A percentile compares a stretch with the other conserved stretches of the same genome.
These are phyloP conservation scores for Zosterops hypoxanthus DNA, from an alignment of 2,113 vertebrate species.

Conservation along the genomic window DNA sequence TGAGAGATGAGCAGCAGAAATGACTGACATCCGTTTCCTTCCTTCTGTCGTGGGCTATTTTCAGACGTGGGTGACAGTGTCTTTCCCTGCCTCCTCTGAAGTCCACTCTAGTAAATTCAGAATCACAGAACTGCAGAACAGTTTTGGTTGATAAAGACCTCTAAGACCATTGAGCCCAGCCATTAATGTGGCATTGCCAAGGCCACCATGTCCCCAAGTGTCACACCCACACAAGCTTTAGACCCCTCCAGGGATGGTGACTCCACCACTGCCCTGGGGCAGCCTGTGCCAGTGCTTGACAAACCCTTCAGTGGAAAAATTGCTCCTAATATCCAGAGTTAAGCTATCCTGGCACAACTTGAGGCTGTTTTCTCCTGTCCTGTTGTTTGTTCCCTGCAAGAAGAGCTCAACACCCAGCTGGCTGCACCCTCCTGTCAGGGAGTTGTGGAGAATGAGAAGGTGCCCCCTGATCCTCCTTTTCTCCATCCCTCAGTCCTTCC, in stretches of 20 bases:
- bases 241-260: background rate
- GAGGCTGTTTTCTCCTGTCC: background rate
- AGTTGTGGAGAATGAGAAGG: fast-evolving
- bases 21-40: background rate
- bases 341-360: background rate
- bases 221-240: background rate
- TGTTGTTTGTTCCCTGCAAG: background rate
- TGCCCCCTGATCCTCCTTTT: background rate
- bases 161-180: background rate
- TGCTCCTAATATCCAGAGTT: background rate
- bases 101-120: background rate
- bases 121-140: background rate
- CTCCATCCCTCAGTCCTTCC: background rate
- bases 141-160: background rate
- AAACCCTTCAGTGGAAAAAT: background rate
- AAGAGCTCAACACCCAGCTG: fast-evolving
- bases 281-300: background rate
- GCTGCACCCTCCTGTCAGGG: background rate
- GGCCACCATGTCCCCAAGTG: background rate
- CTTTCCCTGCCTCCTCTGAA: background rate
- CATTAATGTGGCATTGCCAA: background rate
- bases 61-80: background rate
- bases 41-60: background rate
- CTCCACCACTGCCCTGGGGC: background rate
- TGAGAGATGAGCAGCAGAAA: background rate